Base-by-base conservation (phyloP, 2,888 invertebrate genomes). In the Pollenia angustigena region DNA sequence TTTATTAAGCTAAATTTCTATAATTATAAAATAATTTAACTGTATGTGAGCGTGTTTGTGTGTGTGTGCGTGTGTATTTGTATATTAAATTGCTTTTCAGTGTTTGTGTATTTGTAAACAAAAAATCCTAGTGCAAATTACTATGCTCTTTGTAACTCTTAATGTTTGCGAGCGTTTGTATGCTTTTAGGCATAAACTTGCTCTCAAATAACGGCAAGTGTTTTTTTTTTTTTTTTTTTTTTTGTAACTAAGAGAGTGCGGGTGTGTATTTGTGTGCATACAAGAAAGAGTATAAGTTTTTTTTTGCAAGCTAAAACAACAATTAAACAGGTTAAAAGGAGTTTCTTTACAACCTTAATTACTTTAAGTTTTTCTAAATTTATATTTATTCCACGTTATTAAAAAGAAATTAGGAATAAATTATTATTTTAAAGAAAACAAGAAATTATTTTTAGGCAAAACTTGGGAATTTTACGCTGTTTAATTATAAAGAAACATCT, bases 21-120 rank as follows among this genome's bases (percentile, higher is more conserved):
- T 75, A 68, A 54, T 62, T 84, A 50, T 56, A 66, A 40, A 75
- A 62, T 52, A 58, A 64, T 46, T 14, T n/a, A 40, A 56, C 8
- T 40, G 42, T 74, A 46, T 58, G 8, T 64, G 60, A 16, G 74
- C n/a, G 68, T 68, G 68, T 50, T 4, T 10, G 40, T 68, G 16
- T 50, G 46, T 46, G 18, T 18, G n/a, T 32, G n/a, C 52, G 16
- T 50, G 46, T 46, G 18, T 18, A 10, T 32, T 11, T 50, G n/a
- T 74, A 40, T 12, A 6, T 62, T 50, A 78, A 58, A 42, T 68
- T 79, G 54, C 12, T 54, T 18, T 2, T 42, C n/a, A 50, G 18
- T 62, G 12, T 62, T 18, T 76, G 62, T 74, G 60, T 50, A 52
- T 32, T 52, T 76, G 6, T 11, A 32, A 58, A 23, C 58, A 32